Evolutionary conservation across 1,140 invertebrate genomes (phyloP).

Genomic region (Drosophila albomicans): DNA sequence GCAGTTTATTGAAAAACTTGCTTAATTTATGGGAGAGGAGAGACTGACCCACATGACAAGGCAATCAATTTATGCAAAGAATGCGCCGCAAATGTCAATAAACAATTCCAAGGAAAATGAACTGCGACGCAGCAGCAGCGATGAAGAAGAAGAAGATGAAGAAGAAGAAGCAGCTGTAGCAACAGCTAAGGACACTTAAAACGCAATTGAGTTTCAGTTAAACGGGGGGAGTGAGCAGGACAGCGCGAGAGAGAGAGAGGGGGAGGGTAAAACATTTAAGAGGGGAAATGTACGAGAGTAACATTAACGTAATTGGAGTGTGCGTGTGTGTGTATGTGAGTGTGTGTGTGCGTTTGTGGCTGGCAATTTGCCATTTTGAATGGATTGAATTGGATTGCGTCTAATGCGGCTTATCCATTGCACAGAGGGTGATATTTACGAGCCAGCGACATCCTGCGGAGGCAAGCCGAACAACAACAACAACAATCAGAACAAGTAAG

Average conservation of each 20-base stretch:
- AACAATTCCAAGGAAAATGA: slow-evolving; percentile 70
- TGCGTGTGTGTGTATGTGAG: slow-evolving; percentile 16
- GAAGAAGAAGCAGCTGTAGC: neutral
- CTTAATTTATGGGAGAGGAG: slow-evolving; percentile 62
- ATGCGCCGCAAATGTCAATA: slow-evolving; percentile 72
- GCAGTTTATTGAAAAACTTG: slow-evolving; percentile 81
- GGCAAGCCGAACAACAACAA: slow-evolving; percentile 7
- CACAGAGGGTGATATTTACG: slow-evolving; percentile 52
- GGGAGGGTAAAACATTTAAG: slow-evolving; percentile 53
- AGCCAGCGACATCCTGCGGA: slow-evolving; percentile 33
- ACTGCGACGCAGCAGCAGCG: slow-evolving; percentile 36
- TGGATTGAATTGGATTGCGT: slow-evolving; percentile 69
- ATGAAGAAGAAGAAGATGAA: neutral
- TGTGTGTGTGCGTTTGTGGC: slow-evolving; percentile 17
- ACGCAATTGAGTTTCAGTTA: slow-evolving; percentile 79
- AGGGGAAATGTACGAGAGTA: slow-evolving; percentile 28
- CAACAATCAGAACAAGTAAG: slow-evolving; percentile 1
- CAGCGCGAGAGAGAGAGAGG: slow-evolving; percentile 13
- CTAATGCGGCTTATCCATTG: slow-evolving; percentile 54
- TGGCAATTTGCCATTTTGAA: slow-evolving; percentile 68
- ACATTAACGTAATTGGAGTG: slow-evolving; percentile 55
- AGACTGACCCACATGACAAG: slow-evolving; percentile 36
- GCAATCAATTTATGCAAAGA: slow-evolving; percentile 75
- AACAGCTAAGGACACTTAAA: slow-evolving; percentile 58
- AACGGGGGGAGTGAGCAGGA: slow-evolving; percentile 39